A percentile compares a stretch with the other conserved stretches of the same genome.
Conservation (phyloP, 2,888 invertebrate genomes). For the Drosophila pseudotakahashii region DNA sequence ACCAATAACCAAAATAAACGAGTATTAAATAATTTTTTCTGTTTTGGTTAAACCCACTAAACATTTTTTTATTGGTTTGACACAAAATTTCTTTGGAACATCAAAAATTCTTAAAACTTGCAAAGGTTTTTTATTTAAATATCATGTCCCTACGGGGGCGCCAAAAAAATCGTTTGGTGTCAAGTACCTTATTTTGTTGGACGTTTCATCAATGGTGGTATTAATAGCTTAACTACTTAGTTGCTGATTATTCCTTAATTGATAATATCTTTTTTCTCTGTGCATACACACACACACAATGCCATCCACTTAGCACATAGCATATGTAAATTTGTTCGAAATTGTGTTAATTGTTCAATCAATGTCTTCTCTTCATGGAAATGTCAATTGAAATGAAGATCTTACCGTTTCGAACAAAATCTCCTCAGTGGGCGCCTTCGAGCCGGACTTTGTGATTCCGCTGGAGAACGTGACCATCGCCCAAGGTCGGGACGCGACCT, state of each 20-base stretch:
- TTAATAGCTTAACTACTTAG: background rate
- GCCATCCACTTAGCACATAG: slow-evolving; percentile 5
- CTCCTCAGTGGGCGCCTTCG: slow-evolving; percentile 87
- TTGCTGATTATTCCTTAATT: background rate
- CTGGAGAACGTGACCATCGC: slow-evolving; percentile 91
- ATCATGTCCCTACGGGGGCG: no score
- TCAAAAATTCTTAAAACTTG: no score
- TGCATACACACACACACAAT: background rate
- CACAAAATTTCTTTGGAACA: no score
- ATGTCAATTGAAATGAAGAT: slow-evolving; percentile 77
- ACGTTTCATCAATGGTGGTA: no score
- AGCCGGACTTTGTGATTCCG: slow-evolving; percentile 90
- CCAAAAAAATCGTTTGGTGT: no score
- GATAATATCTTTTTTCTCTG: background rate
- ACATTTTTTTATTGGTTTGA: no score
- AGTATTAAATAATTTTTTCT: no score
- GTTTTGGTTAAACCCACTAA: no score
- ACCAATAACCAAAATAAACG: no score
- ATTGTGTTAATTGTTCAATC: slow-evolving; percentile 70
- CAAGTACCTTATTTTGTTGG: no score
- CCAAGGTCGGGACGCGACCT: slow-evolving; percentile 91
- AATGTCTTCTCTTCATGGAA: slow-evolving; percentile 73
- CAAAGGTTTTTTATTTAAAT: no score
- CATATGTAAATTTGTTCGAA: slow-evolving; percentile 41
- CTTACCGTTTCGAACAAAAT: slow-evolving; percentile 82